Evolutionary conservation across 2,113 vertebrate genomes (phyloP), one percentile per base, ranked within the genome.

Genomic region (Passer montanus): DNA sequence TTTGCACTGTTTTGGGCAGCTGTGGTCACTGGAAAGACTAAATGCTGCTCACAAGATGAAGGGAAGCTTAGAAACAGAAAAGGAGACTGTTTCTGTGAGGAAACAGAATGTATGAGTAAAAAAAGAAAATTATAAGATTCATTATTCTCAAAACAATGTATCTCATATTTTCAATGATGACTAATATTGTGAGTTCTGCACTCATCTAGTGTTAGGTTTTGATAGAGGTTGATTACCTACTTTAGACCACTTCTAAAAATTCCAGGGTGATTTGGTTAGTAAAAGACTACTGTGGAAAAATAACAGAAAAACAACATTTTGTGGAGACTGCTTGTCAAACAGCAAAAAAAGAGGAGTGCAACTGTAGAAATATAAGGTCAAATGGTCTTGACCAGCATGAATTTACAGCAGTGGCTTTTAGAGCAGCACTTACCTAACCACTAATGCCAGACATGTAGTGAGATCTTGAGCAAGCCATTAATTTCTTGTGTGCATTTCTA

Each of bases 21-120:
- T 93, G 52, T 89, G 60, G 43, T 93, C 56, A 84, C 56, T 91
- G 95, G 64, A 89, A 63, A 72, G 58, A 46, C 60, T 89, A 95
- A 97, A 95, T 72, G 80, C 66, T 89, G 79, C 85, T 93, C 13
- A 64, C 60, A 97, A 91, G 43, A 73, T 60, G 37, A 96, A 85
- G 55, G 33, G 64, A 90, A 92, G 33, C 47, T 84, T 44, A 63
- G 24, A 86, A 82, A 88, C 43, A 77, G 50, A 77, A 87, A 94
- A 85, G 60, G 21, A 77, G 35, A 35, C 19, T 37, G 15, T 74
- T 85, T 96, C 55, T 64, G 28, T 4, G 7, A 84, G 20, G 43
- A 81, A 90, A 74, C 41, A 77, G 20, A 62, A 44, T 63, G 18
- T 50, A 84, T 46, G 43, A 18, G 24, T 86, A 26, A 87, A 88